Base-by-base conservation (phyloP, 1,140 invertebrate genomes). In the Phortica variegata region DNA sequence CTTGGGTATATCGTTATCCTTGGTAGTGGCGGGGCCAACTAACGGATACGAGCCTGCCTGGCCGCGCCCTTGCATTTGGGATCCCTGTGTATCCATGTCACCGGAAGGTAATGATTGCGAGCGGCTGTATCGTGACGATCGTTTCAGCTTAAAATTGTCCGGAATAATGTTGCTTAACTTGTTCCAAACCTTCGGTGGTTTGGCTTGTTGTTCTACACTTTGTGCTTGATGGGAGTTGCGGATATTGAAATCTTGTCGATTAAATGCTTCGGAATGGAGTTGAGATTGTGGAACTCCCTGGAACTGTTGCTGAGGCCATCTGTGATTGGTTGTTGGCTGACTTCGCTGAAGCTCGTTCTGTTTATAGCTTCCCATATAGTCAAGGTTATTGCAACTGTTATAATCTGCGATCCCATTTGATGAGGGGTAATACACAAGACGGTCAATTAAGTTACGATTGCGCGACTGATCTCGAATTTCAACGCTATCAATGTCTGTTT, bases 21-120 rank as follows among this genome's bases (percentile, higher is more conserved):
- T 49, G 52, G 2, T 3, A 21, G 12, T 32, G 3, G 18, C 37
- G 3, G 18, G 26, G 12, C 6, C 33, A 37, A 57, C 46, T 56
- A 61, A 56, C 52, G 54, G 61, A 50, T 54, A 60, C 38, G 59
- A 70, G 19, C 49, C 42, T 20, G 55, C 58, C 54, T 70, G 66
- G 36, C 56, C 59, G 53, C 58, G 65, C 18, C 34, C 8, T 44
- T 60, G 56, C 40, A 55, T 55, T 37, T 65, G 49, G n/a, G 39
- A 41, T 13, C 36, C 54, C 31, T 51, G 45, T n/a, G 32, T 36
- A 55, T 84, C 79, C 41, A 79, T 78, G 49, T 84, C 80, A n/a
- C 84, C 83, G 13, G 84, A 80, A 1, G 90, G 89, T 49, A 93
- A 79, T 0, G 89, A 91, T 61, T 90, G 85, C 19, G 89, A 92